Conservation (phyloP, 2,113 vertebrate species). For the Campylorhamphus procurvoides region DNA sequence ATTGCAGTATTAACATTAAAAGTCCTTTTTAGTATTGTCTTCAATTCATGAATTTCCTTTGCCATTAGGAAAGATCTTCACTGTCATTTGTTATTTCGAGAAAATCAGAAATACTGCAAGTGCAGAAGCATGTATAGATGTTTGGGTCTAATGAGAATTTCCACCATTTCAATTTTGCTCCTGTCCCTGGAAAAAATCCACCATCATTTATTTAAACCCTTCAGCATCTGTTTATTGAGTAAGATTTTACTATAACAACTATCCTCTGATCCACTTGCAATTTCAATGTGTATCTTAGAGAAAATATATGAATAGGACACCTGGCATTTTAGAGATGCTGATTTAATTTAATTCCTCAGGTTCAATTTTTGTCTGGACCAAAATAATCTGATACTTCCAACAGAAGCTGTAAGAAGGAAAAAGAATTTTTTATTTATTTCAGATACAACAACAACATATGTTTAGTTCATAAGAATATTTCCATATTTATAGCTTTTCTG, state of each 20-base stretch:
- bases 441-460: neutral
- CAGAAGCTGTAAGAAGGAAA: neutral
- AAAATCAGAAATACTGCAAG: neutral
- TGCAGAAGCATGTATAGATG: neutral
- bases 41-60: neutral
- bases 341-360: neutral
- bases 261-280: neutral
- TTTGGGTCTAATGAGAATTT: neutral
- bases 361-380: neutral
- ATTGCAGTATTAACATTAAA: neutral
- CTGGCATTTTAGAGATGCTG: neutral
- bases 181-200: rapidly evolving
- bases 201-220: neutral
- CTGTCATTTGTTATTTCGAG: neutral
- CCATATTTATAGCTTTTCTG: neutral
- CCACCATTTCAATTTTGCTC: neutral
- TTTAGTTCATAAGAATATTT: neutral
- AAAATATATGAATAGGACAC: neutral
- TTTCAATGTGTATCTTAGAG: neutral
- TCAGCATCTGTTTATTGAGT: neutral
- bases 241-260: neutral
- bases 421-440: neutral
- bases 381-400: neutral
- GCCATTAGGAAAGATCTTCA: neutral
- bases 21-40: neutral